Base-by-base conservation (phyloP, 2,888 invertebrate genomes). In the Drosophila nr. fundita region DNA sequence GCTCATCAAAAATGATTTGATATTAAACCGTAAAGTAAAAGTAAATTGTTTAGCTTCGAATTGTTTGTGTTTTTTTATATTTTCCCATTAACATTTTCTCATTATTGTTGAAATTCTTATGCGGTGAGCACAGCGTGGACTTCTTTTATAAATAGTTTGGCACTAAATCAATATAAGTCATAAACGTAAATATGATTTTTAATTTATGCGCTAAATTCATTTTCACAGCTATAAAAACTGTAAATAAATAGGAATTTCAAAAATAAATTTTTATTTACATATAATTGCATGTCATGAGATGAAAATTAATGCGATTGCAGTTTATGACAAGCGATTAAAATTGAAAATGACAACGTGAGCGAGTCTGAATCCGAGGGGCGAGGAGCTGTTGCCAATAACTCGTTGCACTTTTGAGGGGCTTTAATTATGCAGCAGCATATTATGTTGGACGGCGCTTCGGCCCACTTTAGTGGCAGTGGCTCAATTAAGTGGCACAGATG, bases 281-380 rank as follows among this genome's bases (percentile, higher is more conserved):
- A 76, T 89, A 86, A 86, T 89, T 86, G 82, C 74, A 64, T 87
- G 85, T 82, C 87, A 72, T 67, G 55, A 61, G 53, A 68, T 77
- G 68, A 62, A 75, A 87, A 89, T 86, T 76, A 87, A 86, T 86
- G 78, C 89, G 87, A 86, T 86, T 87, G 85, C 89, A 87, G 78
- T 84, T 89, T 86, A 86, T 86, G 85, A 89, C 85, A 89, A 87
- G 76, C 85, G 89, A 86, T 86, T 86, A 87, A 86, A 87, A 72
- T 78, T 77, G 53, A 79, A 78, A 80, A 71, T 73, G 62, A 76
- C 61, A 74, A 68, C 69, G 48, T 42, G 49, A 55, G 15, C 54
- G 60, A 62, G 49, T 36, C n/a, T 10, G 36, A 2, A 30, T 10
- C 42, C 10, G 59, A 10, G n/a, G 32, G 21, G 32, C 13, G 50